phyloP scores from a whole-genome alignment of 2,113 vertebrate genomes.

The Rhynchomys soricoides region DNA sequence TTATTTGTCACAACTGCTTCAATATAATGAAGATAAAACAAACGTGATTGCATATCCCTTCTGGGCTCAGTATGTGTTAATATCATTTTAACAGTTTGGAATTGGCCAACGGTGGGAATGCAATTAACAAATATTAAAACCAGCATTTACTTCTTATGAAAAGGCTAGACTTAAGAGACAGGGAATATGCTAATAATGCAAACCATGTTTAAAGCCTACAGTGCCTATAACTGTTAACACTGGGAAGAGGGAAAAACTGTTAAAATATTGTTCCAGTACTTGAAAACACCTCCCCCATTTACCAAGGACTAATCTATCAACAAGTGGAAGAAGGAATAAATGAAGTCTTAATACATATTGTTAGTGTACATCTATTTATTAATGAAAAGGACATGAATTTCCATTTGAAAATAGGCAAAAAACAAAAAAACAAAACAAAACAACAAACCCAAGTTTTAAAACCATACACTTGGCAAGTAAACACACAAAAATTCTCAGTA shows the following conservation, averaged over 20 bases:
- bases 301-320: not conserved
- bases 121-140: not conserved
- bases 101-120: not conserved
- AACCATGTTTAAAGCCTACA: not conserved
- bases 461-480: not conserved
- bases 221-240: not conserved
- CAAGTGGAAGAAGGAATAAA: not conserved
- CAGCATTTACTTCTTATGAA: not conserved
- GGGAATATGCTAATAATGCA: not conserved
- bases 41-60: not conserved
- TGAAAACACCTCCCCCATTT: not conserved
- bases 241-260: not conserved
- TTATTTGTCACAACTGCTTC: not conserved
- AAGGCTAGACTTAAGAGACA: not conserved
- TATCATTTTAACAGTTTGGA: not conserved
- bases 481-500: not conserved
- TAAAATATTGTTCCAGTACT: not conserved
- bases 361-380: not conserved
- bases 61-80: not conserved
- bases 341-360: not conserved
- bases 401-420: slow-evolving; percentile 17
- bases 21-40: not conserved
- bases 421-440: too few relatives aligned
- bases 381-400: slow-evolving; percentile 25
- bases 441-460: not conserved